These are phyloP conservation scores for Unio pictorum DNA, from an alignment of 2,888 invertebrate species.

Conservation along the genomic window DNA sequence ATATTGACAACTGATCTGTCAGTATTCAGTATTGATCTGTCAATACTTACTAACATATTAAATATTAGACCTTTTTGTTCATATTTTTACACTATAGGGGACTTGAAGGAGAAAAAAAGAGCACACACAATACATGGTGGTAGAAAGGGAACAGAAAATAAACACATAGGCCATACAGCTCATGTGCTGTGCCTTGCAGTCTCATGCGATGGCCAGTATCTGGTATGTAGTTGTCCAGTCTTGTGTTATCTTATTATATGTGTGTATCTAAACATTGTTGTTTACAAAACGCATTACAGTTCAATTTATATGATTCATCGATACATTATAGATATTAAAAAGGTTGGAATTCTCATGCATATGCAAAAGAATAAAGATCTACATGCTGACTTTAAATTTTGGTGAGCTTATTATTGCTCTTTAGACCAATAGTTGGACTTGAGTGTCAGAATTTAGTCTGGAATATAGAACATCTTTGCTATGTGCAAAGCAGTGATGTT, in stretches of 20 bases:
- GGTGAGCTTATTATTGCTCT: too few species aligned
- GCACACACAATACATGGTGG: slow-evolving; percentile 66
- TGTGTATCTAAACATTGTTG: background rate
- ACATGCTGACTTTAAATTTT: too few species aligned
- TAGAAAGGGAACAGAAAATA: slow-evolving; percentile 63
- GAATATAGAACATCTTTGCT: too few species aligned
- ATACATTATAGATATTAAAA: too few species aligned
- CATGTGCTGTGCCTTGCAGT: slow-evolving; percentile 80
- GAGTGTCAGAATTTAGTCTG: too few species aligned
- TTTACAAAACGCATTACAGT: too few species aligned
- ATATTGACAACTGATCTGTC: background rate
- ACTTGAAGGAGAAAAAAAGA: slow-evolving; percentile 62
- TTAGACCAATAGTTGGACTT: too few species aligned
- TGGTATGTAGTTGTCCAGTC: slow-evolving; percentile 75
- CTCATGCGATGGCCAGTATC: slow-evolving; percentile 85
- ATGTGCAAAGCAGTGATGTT: too few species aligned
- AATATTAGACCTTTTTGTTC: background rate
- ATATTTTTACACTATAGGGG: slow-evolving; percentile 56
- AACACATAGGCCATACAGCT: slow-evolving; percentile 66
- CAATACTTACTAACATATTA: background rate
- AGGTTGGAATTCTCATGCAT: too few species aligned
- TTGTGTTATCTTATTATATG: background rate
- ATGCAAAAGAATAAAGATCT: too few species aligned
- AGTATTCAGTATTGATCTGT: background rate
- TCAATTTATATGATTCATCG: too few species aligned